Percentiles rank a stretch among this genome's conserved stretches.
These are phyloP conservation scores for Dysmachus trigonus DNA, from an alignment of 2,888 invertebrate species.

Conservation along the genomic window DNA sequence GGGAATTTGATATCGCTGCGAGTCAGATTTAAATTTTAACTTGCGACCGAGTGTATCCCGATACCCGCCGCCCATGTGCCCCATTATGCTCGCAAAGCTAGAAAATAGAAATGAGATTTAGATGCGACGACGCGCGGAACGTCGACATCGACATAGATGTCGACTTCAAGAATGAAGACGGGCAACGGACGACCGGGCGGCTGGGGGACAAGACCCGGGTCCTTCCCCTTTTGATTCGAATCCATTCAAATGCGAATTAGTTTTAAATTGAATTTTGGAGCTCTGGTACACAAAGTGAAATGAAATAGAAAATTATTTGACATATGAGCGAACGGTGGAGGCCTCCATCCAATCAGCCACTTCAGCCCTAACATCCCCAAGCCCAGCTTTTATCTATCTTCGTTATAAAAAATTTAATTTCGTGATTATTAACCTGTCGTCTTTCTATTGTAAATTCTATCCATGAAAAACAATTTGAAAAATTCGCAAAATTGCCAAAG, in stretches of 20 bases:
- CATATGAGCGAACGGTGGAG: neutral
- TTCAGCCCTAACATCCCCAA: neutral
- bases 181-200: neutral
- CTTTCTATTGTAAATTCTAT: no score
- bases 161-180: neutral
- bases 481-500: no score
- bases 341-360: neutral
- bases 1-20: constrained; percentile 42
- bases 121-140: constrained; percentile 5
- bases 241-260: constrained; percentile 47
- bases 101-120: constrained; percentile 34
- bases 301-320: constrained; percentile 37
- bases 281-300: constrained; percentile 15
- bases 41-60: constrained; percentile 28
- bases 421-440: no score
- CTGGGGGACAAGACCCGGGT: neutral
- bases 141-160: neutral
- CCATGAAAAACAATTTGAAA: no score
- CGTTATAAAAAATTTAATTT: no score
- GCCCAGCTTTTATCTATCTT: neutral
- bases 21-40: constrained; percentile 38
- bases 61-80: neutral
- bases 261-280: constrained; percentile 34
- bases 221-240: constrained; percentile 30
- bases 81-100: constrained; percentile 12